Conservation (phyloP, 2,113 vertebrate species). For the Mugil cephalus region DNA sequence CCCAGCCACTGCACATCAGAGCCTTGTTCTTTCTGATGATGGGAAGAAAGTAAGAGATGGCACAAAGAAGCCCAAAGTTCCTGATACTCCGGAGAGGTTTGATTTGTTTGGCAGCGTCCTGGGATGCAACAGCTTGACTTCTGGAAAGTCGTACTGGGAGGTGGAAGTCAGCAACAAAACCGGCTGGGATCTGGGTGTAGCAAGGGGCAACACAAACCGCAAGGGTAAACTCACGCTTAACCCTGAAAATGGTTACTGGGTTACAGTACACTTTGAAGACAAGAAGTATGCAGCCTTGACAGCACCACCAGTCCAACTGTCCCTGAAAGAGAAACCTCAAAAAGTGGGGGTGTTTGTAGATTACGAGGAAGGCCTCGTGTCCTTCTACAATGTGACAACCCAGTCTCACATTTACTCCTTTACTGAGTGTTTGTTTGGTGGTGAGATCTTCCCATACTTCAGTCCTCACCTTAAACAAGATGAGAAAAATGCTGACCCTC, state of each 20-base stretch:
- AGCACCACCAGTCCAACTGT: conserved; percentile 42
- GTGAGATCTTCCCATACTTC: conserved; percentile 85
- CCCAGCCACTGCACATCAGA: conserved; percentile 54
- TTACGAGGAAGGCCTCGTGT: conserved; percentile 83
- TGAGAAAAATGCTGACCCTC: conserved; percentile 46
- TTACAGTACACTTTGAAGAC: conserved; percentile 55
- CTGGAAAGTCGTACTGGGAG: conserved; percentile 78
- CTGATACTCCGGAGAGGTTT: conserved; percentile 58
- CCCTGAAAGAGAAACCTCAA: conserved; percentile 68
- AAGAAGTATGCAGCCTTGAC: conserved; percentile 58
- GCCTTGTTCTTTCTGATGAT: conserved; percentile 62
- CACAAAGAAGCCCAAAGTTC: not conserved
- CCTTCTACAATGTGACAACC: too few species aligned
- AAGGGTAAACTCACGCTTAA: conserved; percentile 65
- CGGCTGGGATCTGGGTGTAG: conserved; percentile 79
- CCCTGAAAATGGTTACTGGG: conserved; percentile 77
- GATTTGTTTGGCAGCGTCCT: conserved; percentile 67
- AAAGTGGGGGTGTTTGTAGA: conserved; percentile 88
- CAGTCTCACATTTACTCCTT: conserved; percentile 84
- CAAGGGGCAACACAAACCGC: conserved; percentile 46
- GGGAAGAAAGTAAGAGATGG: conserved; percentile 63
- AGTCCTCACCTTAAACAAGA: conserved; percentile 63
- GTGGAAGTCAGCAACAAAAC: conserved; percentile 74
- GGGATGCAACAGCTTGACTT: conserved; percentile 53
- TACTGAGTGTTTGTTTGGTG: conserved; percentile 80